Evolutionary conservation across 2,888 invertebrate species (phyloP).

Genomic region (Archips crataeganus): DNA sequence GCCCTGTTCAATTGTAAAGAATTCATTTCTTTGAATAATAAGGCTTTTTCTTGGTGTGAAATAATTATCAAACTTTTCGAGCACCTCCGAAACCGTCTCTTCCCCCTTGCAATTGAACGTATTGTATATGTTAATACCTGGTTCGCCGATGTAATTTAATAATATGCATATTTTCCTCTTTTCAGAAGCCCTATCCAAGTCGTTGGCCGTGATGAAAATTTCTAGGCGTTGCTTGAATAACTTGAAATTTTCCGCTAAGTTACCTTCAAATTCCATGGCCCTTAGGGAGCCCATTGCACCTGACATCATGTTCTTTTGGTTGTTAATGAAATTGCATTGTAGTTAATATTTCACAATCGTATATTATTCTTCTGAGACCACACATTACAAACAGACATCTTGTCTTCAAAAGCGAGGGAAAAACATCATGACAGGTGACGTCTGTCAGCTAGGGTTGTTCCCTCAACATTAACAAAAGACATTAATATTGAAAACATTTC

Average conservation of each 20-base stretch:
- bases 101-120: background rate
- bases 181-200: background rate
- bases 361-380: no score
- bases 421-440: no score
- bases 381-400: no score
- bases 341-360: no score
- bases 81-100: background rate
- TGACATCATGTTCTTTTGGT: background rate
- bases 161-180: background rate
- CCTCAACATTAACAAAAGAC: no score
- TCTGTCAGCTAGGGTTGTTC: no score
- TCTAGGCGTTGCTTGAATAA: background rate
- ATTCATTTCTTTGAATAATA: background rate
- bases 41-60: background rate
- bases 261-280: background rate
- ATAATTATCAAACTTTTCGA: background rate
- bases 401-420: no score
- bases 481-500: no score
- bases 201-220: background rate
- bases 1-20: background rate
- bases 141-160: background rate
- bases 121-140: background rate
- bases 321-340: no score
- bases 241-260: background rate
- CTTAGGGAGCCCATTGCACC: background rate